phyloP scores from a whole-genome alignment of 2,113 vertebrate genomes.

The Rafetus swinhoei region DNA sequence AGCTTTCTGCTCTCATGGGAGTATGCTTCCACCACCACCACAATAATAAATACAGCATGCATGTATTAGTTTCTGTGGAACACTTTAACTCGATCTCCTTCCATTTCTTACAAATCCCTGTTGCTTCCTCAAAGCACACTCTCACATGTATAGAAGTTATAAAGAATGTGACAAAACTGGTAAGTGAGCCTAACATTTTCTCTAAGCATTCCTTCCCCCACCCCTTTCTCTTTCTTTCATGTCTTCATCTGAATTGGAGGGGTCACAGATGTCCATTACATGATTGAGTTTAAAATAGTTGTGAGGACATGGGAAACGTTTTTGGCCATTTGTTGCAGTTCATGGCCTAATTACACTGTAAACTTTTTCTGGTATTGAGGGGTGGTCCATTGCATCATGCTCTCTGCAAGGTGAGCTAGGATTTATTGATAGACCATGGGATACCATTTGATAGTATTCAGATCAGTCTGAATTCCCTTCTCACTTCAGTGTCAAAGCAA shows the following conservation, averaged over 20 bases:
- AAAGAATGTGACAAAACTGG: background rate
- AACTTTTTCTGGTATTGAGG: background rate
- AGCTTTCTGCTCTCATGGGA: background rate
- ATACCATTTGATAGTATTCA: too few relatives aligned
- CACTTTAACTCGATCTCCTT: background rate
- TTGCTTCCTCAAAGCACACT: background rate
- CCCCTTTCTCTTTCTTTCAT: too few relatives aligned
- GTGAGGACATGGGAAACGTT: background rate
- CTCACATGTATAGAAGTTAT: rapidly evolving
- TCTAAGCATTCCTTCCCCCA: background rate
- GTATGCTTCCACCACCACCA: background rate
- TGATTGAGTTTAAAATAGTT: too few relatives aligned
- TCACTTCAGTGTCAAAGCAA: background rate
- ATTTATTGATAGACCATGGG: too few relatives aligned
- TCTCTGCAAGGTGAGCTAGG: too few relatives aligned
- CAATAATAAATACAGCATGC: background rate
- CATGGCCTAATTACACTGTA: background rate
- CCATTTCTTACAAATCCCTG: background rate
- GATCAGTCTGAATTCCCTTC: too few relatives aligned
- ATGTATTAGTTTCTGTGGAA: background rate
- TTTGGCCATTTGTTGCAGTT: background rate
- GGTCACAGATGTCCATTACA: too few relatives aligned
- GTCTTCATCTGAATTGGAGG: too few relatives aligned
- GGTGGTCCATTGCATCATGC: too few relatives aligned
- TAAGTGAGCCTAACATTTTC: background rate